These are phyloP conservation scores for Beris morrisii DNA, from an alignment of 2,888 invertebrate species.

Conservation along the genomic window DNA sequence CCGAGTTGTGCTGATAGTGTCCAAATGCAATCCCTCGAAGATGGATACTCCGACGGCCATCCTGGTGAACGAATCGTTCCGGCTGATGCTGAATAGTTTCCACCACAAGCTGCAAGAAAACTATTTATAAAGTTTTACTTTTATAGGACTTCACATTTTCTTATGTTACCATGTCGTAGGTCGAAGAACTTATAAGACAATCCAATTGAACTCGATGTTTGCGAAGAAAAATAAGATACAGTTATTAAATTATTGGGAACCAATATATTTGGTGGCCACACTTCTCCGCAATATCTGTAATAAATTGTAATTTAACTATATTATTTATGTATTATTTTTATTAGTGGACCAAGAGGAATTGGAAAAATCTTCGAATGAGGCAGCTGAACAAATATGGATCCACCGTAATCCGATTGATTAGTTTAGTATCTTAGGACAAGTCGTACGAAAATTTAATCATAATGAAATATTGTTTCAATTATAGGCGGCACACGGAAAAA, in stretches of 20 bases:
- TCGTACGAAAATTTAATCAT: no score
- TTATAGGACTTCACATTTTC: no score
- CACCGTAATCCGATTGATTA: no score
- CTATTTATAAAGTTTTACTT: neutral
- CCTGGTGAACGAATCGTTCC: slow-evolving; percentile 79
- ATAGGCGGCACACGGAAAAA: no score
- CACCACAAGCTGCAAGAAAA: slow-evolving; percentile 68
- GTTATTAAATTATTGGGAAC: slow-evolving; percentile 20
- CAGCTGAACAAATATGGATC: no score
- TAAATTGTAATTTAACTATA: slow-evolving; percentile 39
- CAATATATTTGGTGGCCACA: slow-evolving; percentile 60
- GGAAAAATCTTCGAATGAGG: no score
- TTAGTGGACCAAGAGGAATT: no score
- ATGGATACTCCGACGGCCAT: slow-evolving; percentile 74
- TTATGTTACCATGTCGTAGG: slow-evolving; percentile 1
- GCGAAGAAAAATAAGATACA: neutral
- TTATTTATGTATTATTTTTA: no score
- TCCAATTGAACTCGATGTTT: slow-evolving; percentile 5
- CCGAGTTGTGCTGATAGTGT: slow-evolving; percentile 71
- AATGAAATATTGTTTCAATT: no score
- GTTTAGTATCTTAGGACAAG: no score
- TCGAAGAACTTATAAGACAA: slow-evolving; percentile 12
- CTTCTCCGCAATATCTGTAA: slow-evolving; percentile 69
- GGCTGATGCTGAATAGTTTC: slow-evolving; percentile 63
- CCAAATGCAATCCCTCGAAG: slow-evolving; percentile 76